These are phyloP conservation scores for Pholis gunnellus DNA, from an alignment of 2,113 vertebrate species.

Conservation along the genomic window DNA sequence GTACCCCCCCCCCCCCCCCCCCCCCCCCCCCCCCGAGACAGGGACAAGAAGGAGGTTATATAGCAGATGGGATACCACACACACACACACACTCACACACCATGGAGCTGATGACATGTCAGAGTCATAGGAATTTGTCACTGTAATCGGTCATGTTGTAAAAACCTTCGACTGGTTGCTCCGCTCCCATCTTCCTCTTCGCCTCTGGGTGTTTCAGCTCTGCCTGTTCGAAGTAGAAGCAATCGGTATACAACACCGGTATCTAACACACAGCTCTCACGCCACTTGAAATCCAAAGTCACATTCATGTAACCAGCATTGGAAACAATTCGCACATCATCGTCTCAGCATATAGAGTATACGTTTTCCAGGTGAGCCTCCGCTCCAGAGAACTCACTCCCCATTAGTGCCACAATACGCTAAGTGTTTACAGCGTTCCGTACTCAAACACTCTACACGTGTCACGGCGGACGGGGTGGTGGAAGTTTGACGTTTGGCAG, in stretches of 20 bases:
- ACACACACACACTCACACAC: constrained; percentile 40
- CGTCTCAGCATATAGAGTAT: constrained; percentile 3
- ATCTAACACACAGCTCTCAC: constrained; percentile 9
- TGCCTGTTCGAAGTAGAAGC: background rate
- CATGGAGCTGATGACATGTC: constrained; percentile 65
- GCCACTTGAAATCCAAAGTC: background rate
- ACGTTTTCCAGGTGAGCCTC: constrained; percentile 52
- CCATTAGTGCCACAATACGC: constrained; percentile 45
- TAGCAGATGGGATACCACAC: constrained; percentile 69
- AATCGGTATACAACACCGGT: background rate
- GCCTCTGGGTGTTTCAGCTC: background rate
- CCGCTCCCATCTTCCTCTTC: constrained; percentile 1
- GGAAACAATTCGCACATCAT: constrained; percentile 47
- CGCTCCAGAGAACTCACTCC: constrained; percentile 42
- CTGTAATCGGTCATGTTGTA: constrained; percentile 56
- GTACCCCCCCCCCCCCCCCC: background rate
- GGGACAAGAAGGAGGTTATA: constrained; percentile 51
- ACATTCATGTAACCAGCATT: background rate
- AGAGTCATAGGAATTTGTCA: constrained; percentile 71
- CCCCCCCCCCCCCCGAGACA: background rate
- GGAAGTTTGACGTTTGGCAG: constrained; percentile 78
- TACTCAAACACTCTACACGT: constrained; percentile 64
- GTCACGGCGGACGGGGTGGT: constrained; percentile 55
- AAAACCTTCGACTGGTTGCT: constrained; percentile 30
- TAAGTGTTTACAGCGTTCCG: constrained; percentile 58